These are phyloP conservation scores for Salvelinus sp. DNA, from an alignment of 2,113 vertebrate genomes.

Conservation along the genomic window DNA sequence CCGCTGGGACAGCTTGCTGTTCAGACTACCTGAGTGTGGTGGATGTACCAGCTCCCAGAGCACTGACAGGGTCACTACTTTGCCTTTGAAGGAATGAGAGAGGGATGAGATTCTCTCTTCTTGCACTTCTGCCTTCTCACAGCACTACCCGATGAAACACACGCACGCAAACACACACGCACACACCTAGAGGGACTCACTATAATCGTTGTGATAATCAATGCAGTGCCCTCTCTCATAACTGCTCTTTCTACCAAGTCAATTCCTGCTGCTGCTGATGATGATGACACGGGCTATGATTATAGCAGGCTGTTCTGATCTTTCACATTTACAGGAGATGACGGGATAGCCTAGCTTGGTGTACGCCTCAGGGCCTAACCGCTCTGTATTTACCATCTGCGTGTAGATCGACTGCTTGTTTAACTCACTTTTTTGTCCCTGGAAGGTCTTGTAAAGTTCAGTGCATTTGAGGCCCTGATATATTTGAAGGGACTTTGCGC, in stretches of 20 bases:
- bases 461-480: too few relatives aligned
- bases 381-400: too few relatives aligned
- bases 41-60: too few relatives aligned
- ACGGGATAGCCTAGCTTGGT: not conserved
- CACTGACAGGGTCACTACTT: too few relatives aligned
- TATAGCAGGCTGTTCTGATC: not conserved
- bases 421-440: too few relatives aligned
- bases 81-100: slow-evolving; percentile 6
- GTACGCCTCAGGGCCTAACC: too few relatives aligned
- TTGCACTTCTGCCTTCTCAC: slow-evolving; percentile 23
- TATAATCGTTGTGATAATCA: not conserved
- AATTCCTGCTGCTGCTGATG: not conserved
- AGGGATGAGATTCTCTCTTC: slow-evolving; percentile 15
- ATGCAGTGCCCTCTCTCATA: not conserved
- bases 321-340: not conserved
- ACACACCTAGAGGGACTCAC: not conserved
- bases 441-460: too few relatives aligned
- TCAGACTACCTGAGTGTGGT: too few relatives aligned
- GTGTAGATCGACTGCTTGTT: too few relatives aligned
- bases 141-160: slow-evolving; percentile 33
- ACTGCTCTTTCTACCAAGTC: slow-evolving; percentile 13
- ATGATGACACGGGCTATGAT: slow-evolving; percentile 34
- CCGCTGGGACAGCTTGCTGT: not conserved
- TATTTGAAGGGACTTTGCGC: too few relatives aligned
- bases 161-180: slow-evolving; percentile 5